Conservation (phyloP, 2,113 vertebrate species). For the Dolichotis patagonum region DNA sequence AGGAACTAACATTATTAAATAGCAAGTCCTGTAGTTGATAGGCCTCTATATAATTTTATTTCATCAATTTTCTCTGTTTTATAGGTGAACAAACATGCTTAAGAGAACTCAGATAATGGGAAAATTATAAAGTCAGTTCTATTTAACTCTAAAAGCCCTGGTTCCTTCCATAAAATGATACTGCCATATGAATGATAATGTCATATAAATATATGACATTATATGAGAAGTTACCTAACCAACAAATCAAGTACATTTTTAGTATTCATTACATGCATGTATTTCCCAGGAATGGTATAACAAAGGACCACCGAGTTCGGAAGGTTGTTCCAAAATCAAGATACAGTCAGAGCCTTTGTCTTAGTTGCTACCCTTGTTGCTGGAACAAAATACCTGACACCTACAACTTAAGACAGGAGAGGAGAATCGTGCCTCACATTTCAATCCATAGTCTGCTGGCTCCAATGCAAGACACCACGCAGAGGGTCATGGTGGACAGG, state of each 20-base stretch:
- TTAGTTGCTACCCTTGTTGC: background rate
- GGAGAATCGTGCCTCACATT: background rate
- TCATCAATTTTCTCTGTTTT: constrained; percentile 4
- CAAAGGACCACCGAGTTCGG: background rate
- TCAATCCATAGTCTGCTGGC: background rate
- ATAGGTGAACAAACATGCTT: constrained; percentile 20
- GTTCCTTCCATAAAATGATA: constrained; percentile 4
- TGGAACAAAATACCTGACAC: background rate
- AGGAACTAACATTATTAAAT: background rate
- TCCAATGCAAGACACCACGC: background rate
- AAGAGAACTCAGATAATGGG: background rate
- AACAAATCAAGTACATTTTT: background rate
- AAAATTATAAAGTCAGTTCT: constrained; percentile 43
- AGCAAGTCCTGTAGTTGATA: background rate
- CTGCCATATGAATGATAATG: background rate
- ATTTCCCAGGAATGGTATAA: background rate
- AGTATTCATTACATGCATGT: background rate
- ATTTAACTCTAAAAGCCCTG: background rate
- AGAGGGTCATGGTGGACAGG: background rate
- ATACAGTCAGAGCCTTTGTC: background rate
- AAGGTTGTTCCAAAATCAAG: background rate
- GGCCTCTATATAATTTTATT: background rate
- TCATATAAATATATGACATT: background rate
- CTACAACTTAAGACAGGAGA: background rate
- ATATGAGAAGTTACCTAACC: background rate